These are phyloP conservation scores for Myxocyprinus asiaticus DNA, from an alignment of 2,113 vertebrate species.

Conservation along the genomic window DNA sequence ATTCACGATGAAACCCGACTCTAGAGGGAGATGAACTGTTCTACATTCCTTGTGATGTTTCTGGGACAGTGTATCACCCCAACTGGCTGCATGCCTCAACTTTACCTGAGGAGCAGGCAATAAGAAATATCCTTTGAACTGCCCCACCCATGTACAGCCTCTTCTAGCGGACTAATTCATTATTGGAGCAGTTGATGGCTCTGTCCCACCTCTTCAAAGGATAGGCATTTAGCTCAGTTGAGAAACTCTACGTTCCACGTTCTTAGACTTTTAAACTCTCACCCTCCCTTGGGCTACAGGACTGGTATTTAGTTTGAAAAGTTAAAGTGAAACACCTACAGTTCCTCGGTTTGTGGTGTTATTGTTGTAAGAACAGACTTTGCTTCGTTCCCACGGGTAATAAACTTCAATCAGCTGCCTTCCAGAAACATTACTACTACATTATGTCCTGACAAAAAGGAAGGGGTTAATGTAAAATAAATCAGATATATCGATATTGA, in stretches of 20 bases:
- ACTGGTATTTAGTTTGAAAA: conserved; percentile 69
- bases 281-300: conserved; percentile 64
- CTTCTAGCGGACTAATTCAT: conserved; percentile 71
- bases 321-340: conserved; percentile 71
- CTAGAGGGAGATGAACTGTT: neutral
- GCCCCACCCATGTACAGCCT: conserved; percentile 70
- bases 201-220: conserved; percentile 68
- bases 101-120: conserved; percentile 63
- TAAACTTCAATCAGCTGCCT: neutral
- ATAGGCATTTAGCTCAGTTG: conserved; percentile 35
- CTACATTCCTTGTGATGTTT: conserved; percentile 21
- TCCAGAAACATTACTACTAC: too few relatives aligned
- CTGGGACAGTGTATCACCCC: conserved; percentile 36
- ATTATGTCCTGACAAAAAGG: too few relatives aligned
- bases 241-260: conserved; percentile 68
- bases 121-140: conserved; percentile 75
- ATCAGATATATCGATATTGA: too few relatives aligned
- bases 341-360: conserved; percentile 10
- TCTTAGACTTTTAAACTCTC: conserved; percentile 63
- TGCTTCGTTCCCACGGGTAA: conserved; percentile 21
- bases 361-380: conserved; percentile 14
- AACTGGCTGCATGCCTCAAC: conserved; percentile 71
- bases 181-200: conserved; percentile 50
- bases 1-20: neutral
- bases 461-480: too few relatives aligned